Evolutionary conservation across 2,797 vertebrate species (phyloP).

Genomic region (Brotula barbata): DNA sequence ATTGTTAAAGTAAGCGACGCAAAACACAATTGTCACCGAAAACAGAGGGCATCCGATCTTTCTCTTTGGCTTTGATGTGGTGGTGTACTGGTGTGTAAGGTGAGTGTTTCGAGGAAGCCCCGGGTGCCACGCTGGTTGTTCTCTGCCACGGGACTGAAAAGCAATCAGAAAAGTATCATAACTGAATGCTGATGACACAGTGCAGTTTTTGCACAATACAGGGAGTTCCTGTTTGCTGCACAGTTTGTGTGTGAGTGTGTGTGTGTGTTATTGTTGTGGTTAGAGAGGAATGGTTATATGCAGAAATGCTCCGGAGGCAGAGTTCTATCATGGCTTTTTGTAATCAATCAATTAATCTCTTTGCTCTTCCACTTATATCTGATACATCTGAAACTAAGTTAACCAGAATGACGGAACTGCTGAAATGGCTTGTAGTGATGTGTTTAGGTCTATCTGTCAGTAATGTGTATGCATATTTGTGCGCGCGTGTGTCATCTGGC

Average conservation of each 20-base stretch:
- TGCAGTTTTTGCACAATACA: constrained; percentile 42
- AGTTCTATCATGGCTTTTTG: neutral
- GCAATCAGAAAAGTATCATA: constrained; percentile 38
- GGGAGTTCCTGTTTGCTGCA: constrained; percentile 48
- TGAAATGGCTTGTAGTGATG: neutral
- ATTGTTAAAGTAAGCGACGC: neutral
- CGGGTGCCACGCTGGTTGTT: neutral
- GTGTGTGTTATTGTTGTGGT: neutral
- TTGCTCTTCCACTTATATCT: neutral
- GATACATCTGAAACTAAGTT: neutral
- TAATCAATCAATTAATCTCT: neutral
- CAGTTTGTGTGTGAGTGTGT: neutral
- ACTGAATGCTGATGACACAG: constrained; percentile 19
- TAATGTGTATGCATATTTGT: neutral
- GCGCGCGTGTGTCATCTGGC: constrained; percentile 1
- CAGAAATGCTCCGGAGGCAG: neutral
- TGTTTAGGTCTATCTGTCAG: neutral
- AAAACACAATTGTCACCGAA: constrained; percentile 10
- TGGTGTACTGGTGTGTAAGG: neutral
- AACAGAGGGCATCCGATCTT: constrained; percentile 3
- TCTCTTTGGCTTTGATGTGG: constrained; percentile 25
- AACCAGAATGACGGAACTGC: neutral
- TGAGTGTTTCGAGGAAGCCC: constrained; percentile 12
- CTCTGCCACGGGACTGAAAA: neutral
- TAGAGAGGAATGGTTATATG: constrained; percentile 4